Conservation (phyloP, 1,140 invertebrate species). For the Scaptomyza montana region DNA sequence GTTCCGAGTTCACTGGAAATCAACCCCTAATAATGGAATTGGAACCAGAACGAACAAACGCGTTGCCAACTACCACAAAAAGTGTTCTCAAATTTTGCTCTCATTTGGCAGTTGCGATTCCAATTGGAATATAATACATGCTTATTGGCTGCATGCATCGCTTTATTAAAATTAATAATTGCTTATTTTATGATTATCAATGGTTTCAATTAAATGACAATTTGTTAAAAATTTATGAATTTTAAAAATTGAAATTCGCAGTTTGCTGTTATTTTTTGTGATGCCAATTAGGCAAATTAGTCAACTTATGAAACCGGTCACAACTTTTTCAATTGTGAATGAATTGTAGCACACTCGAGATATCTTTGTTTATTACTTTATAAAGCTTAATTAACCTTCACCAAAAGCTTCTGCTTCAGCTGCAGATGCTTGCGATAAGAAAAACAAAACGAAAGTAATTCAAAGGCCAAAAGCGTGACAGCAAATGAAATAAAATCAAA, state of each 20-base stretch:
- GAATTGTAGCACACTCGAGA: slow-evolving; percentile 22
- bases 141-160: neutral
- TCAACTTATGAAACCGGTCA: slow-evolving; percentile 13
- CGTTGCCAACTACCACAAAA: slow-evolving; percentile 44
- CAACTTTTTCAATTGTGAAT: slow-evolving; percentile 25
- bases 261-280: slow-evolving; percentile 22
- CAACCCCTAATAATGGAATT: slow-evolving; percentile 48
- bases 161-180: slow-evolving; percentile 15
- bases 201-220: slow-evolving; percentile 36
- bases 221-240: slow-evolving; percentile 39
- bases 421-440: neutral
- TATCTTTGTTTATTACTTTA: neutral
- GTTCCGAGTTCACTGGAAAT: slow-evolving; percentile 47
- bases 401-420: neutral
- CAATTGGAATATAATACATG: neutral
- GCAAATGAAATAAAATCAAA: slow-evolving; percentile 13
- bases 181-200: slow-evolving; percentile 7
- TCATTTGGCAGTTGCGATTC: too few species aligned
- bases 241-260: slow-evolving; percentile 30
- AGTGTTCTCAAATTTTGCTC: neutral
- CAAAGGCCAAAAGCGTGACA: slow-evolving; percentile 19
- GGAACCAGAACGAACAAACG: slow-evolving; percentile 39
- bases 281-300: slow-evolving; percentile 8
- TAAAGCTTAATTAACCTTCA: slow-evolving; percentile 6
- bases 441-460: slow-evolving; percentile 19